Percentiles rank a stretch among this genome's conserved stretches.
phyloP scores from a whole-genome alignment of 2,888 invertebrate genomes.

The Chaitophorus viminalis region DNA sequence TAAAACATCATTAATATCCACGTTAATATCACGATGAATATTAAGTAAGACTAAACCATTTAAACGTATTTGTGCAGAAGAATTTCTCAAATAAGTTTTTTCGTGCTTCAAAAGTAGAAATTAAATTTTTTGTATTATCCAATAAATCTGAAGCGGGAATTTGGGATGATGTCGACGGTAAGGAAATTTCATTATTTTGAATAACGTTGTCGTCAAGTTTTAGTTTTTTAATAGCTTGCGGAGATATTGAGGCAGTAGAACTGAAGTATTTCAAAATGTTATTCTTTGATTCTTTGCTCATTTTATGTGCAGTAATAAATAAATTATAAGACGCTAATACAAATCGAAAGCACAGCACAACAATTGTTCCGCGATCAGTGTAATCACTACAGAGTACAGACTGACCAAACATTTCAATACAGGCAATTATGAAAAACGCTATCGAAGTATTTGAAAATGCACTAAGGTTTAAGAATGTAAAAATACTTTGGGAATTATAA shows the following conservation, averaged over 20 bases:
- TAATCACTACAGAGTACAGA: too few species aligned
- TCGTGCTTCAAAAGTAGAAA: background rate
- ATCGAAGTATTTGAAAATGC: background rate
- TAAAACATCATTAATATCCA: too few species aligned
- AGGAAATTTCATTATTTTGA: background rate
- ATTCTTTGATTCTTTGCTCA: conserved; percentile 13
- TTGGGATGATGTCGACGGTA: background rate
- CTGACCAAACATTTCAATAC: background rate
- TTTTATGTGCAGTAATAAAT: background rate
- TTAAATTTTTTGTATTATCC: conserved; percentile 10
- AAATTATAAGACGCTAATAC: background rate
- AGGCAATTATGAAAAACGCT: background rate
- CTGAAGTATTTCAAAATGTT: background rate
- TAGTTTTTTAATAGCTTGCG: background rate
- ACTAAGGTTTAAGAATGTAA: background rate
- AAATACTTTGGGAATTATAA: too few species aligned
- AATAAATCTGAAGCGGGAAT: background rate
- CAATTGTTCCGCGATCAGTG: too few species aligned
- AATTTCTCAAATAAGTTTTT: background rate
- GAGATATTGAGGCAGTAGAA: background rate
- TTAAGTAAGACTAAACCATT: too few species aligned
- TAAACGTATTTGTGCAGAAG: too few species aligned
- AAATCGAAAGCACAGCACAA: background rate
- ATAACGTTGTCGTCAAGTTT: background rate
- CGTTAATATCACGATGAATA: too few species aligned